A percentile compares a stretch with the other conserved stretches of the same genome.
Conservation (phyloP, 2,113 vertebrate species). For the Nerophis lumbriciformis region DNA sequence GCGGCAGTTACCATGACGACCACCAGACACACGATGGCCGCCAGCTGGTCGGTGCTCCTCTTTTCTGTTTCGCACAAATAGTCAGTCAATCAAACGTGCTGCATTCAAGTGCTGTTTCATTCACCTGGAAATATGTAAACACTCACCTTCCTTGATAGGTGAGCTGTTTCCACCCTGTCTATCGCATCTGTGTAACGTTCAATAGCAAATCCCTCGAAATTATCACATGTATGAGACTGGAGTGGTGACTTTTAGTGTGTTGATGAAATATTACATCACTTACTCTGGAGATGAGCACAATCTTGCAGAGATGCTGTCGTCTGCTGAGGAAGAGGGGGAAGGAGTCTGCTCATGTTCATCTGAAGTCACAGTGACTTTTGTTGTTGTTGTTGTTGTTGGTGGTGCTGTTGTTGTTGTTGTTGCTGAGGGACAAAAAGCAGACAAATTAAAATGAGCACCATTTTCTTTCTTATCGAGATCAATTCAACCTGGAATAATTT, state of each 20-base stretch:
- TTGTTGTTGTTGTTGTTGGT: not conserved
- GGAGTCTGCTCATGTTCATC: not conserved
- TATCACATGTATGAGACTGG: not conserved
- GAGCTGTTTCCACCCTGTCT: not conserved
- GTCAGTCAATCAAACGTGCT: not conserved
- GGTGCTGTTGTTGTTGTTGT: no score
- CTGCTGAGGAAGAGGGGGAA: slow-evolving; percentile 22
- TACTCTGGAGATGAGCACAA: slow-evolving; percentile 31
- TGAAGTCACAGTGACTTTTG: no score
- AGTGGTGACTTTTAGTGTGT: not conserved
- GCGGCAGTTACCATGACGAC: slow-evolving; percentile 14
- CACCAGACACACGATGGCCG: slow-evolving; percentile 35
- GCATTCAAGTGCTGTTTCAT: not conserved
- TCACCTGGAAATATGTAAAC: not conserved
- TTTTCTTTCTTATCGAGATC: no score
- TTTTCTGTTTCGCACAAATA: not conserved
- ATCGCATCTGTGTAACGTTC: slow-evolving; percentile 35
- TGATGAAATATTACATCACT: slow-evolving; percentile 14
- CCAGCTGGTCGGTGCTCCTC: not conserved
- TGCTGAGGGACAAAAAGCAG: slow-evolving; percentile 17
- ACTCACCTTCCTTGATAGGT: slow-evolving; percentile 21
- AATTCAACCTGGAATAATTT: no score
- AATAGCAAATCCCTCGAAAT: not conserved
- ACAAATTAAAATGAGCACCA: no score
- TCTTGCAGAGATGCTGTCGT: not conserved